Evolutionary conservation across 2,797 vertebrate genomes (phyloP).

Genomic region (Pseudopleuronectes americanus): DNA sequence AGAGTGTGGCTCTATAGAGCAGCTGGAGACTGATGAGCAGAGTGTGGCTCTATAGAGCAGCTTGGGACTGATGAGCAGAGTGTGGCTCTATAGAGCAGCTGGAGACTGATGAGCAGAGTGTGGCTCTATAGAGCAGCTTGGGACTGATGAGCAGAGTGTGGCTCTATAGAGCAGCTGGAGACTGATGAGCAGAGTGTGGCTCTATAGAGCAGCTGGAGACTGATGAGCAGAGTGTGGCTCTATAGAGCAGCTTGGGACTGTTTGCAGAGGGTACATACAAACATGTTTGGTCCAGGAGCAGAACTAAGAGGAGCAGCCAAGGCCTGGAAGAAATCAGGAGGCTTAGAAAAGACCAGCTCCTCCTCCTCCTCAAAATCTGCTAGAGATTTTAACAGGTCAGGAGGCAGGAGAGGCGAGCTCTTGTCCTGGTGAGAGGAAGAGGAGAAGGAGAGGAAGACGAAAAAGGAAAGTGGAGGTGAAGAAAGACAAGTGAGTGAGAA

Average conservation of each 20-base stretch:
- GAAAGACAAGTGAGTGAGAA: conserved; percentile 56
- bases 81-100: too few relatives aligned
- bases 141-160: too few relatives aligned
- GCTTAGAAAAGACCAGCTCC: conserved; percentile 98
- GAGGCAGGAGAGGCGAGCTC: conserved; percentile 98
- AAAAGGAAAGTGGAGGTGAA: conserved; percentile 14
- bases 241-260: not conserved
- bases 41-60: too few relatives aligned
- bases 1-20: too few relatives aligned
- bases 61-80: too few relatives aligned
- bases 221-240: conserved; percentile 10
- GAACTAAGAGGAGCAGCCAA: conserved; percentile 95
- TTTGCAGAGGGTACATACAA: conserved; percentile 91
- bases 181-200: too few relatives aligned
- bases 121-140: too few relatives aligned
- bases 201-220: too few relatives aligned
- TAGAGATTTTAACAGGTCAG: conserved; percentile 99
- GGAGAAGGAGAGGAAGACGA: conserved; percentile 19
- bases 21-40: too few relatives aligned
- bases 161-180: too few relatives aligned
- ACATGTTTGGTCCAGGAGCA: conserved; percentile 97
- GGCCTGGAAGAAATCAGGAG: conserved; percentile 99
- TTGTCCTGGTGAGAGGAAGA: conserved; percentile 88
- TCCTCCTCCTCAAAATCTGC: conserved; percentile 99
- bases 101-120: too few relatives aligned